These are phyloP conservation scores for Panagrolaimus sp. DNA, from an alignment of 1,140 invertebrate species.

Conservation along the genomic window DNA sequence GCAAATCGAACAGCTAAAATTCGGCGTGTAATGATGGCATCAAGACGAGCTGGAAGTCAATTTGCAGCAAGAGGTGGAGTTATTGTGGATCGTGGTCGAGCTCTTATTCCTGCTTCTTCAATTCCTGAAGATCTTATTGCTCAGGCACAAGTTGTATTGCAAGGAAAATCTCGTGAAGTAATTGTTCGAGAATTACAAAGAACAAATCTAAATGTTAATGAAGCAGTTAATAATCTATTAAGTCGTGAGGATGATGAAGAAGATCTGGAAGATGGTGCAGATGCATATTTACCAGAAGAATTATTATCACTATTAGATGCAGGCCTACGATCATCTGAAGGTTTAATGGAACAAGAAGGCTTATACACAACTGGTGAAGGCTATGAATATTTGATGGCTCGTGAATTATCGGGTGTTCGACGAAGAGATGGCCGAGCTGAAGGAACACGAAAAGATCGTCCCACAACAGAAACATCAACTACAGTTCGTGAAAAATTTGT, in stretches of 20 bases:
- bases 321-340: conserved; percentile 73
- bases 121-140: conserved; percentile 64
- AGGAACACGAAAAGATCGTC: conserved; percentile 22
- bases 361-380: conserved; percentile 92
- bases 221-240: conserved; percentile 96
- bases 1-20: conserved; percentile 57
- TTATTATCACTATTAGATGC: conserved; percentile 88
- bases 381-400: conserved; percentile 76
- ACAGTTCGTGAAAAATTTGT: conserved; percentile 19
- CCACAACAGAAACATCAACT: conserved; percentile 13
- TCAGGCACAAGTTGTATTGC: conserved; percentile 69
- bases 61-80: conserved; percentile 27
- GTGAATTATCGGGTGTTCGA: conserved; percentile 73
- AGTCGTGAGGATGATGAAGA: conserved; percentile 92
- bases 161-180: conserved; percentile 93
- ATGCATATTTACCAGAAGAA: conserved; percentile 69
- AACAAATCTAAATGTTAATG: conserved; percentile 85
- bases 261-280: conserved; percentile 47
- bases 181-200: conserved; percentile 96
- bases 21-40: conserved; percentile 47
- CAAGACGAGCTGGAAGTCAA: conserved; percentile 28
- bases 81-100: conserved; percentile 45
- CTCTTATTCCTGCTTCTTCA: conserved; percentile 62
- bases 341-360: conserved; percentile 87
- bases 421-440: conserved; percentile 57